Evolutionary conservation across 2,888 invertebrate genomes (phyloP).

Genomic region (Acanthoscelides obtectus): DNA sequence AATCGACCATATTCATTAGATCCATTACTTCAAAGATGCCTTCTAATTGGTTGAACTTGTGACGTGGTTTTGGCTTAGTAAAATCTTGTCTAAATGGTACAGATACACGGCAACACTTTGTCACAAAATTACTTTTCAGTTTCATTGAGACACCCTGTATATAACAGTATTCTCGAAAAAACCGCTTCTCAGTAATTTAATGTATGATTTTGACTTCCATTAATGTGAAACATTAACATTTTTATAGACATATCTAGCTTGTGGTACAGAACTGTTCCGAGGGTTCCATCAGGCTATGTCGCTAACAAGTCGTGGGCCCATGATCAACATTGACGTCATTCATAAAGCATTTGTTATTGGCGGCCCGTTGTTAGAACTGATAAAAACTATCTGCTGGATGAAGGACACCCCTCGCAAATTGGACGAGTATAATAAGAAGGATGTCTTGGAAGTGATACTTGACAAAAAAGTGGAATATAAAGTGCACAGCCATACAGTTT

Average conservation of each 20-base stretch:
- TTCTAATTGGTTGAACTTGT: too few species aligned
- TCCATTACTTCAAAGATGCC: too few species aligned
- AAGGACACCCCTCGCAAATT: not conserved
- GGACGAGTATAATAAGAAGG: not conserved
- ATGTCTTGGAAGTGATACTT: not conserved
- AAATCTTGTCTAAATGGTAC: too few species aligned
- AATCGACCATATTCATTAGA: too few species aligned
- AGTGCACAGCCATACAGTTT: not conserved
- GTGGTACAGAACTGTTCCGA: not conserved
- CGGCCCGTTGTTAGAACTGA: not conserved
- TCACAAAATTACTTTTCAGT: too few species aligned
- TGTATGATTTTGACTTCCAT: too few species aligned
- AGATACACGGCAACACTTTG: too few species aligned
- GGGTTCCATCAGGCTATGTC: slow-evolving; percentile 1
- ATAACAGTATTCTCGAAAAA: too few species aligned
- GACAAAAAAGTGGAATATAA: slow-evolving; percentile 2
- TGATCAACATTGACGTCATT: slow-evolving; percentile 2
- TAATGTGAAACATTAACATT: not conserved
- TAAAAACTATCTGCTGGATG: not conserved
- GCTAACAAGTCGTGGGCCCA: not conserved
- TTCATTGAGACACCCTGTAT: too few species aligned
- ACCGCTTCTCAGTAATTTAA: too few species aligned
- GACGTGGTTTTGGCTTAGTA: too few species aligned
- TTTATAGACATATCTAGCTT: not conserved
- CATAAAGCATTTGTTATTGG: not conserved